Conservation (phyloP, 1,140 invertebrate genomes). For the Drosophila obscura region DNA sequence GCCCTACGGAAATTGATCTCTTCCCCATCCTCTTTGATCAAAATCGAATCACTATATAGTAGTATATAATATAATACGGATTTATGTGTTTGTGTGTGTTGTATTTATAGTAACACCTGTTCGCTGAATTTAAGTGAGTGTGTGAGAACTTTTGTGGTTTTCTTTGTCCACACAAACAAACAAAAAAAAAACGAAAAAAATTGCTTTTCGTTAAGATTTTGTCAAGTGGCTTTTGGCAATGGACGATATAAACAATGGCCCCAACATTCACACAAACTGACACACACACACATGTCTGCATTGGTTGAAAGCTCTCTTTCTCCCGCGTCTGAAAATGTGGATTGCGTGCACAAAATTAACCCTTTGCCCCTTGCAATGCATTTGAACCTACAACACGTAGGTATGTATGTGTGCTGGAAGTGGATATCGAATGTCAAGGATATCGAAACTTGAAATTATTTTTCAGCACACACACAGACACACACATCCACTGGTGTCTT, state of each 20-base stretch:
- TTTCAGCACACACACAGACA: neutral
- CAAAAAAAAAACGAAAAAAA: constrained; percentile 15
- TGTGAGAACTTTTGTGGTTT: constrained; percentile 39
- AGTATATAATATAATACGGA: too few relatives aligned
- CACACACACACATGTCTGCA: constrained; percentile 19
- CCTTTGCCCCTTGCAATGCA: too few relatives aligned
- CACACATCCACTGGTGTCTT: neutral
- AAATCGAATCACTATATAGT: too few relatives aligned
- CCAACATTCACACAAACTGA: constrained; percentile 17
- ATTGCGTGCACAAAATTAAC: constrained; percentile 38
- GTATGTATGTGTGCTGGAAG: neutral
- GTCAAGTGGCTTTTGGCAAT: constrained; percentile 77
- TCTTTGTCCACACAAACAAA: constrained; percentile 46
- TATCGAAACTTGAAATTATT: neutral
- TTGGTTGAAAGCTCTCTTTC: constrained; percentile 12
- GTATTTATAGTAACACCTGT: constrained; percentile 69
- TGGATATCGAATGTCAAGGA: too few relatives aligned
- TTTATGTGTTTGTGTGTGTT: constrained; percentile 3
- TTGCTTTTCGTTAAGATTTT: constrained; percentile 47
- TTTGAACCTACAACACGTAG: too few relatives aligned
- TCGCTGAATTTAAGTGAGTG: constrained; percentile 16
- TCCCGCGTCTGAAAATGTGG: neutral
- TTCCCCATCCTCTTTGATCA: too few relatives aligned
- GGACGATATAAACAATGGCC: constrained; percentile 70
- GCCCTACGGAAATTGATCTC: neutral